Base-by-base conservation (phyloP, 2,113 vertebrate genomes). In the Grantiella picta region DNA sequence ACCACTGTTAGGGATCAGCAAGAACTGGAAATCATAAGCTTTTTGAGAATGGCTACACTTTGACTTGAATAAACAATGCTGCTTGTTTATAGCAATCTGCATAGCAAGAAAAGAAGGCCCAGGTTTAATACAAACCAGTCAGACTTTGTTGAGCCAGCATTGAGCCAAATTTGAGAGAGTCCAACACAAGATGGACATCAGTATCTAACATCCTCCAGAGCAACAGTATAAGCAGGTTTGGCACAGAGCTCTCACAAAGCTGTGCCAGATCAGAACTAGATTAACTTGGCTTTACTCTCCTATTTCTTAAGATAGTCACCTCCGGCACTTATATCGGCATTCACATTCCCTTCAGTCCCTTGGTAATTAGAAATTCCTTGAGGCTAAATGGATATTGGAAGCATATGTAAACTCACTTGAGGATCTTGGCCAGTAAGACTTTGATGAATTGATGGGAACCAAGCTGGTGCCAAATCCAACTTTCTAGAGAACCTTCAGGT, bases 371-470 rank as follows among this genome's bases (percentile, higher is more conserved):
- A 81, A 95, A 93, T 95, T 94, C 89, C 77, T 95, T 68, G 56
- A 92, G 72, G 83, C 64, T 91, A 89, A 81, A 64, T 78, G 64
- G 71, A 90, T 92, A 95, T 95, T 86, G 77, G 86, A 96, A 95
- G 50, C 89, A 90, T 71, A 91, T 71, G 80, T 53, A 88, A 95
- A 77, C 28, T 15, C 36, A 70, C 54, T 83, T 83, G 76, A 90
- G 83, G 79, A 40, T 94, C 66, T 82, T 65, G 82, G 85, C 84
- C 76, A 83, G 60, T 57, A 92, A 68, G 33, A 7, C n/a, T 84
- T 89, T 84, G 69, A 86, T 86, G 71, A 84, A 89, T 66, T 90
- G 76, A 91, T 81, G 33, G 35, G 76, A 94, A 78, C 36, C 44
- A 89, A 92, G 72, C 5, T 84, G 83, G 69, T 84, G 56, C 63